Base-by-base conservation (phyloP, 2,797 vertebrate genomes). In the Acanthurus tractus region DNA sequence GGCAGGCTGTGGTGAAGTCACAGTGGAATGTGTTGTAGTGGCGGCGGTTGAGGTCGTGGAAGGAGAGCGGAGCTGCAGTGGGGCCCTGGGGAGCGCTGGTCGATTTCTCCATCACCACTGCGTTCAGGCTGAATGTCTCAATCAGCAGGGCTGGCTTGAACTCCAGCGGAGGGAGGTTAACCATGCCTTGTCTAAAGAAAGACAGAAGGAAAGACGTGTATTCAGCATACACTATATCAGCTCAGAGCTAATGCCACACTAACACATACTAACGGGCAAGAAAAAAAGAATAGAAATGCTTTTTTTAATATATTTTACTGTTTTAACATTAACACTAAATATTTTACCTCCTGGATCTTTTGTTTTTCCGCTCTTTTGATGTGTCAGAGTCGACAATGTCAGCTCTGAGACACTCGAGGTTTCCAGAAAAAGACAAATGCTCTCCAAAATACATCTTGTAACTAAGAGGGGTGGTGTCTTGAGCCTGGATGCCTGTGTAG, bases 401-500 rank as follows among this genome's bases (percentile, higher is more conserved):
- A 22, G 98, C 98, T 85, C 98, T 89, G 36, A 99, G 96, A 90
- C 98, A 98, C 87, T 99, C 97, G 20, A 99, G 89, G 66, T 97
- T 97, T 34, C 98, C 98, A n/a, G 98, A 99, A 83, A 99, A 99
- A 2, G 98, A 99, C 68, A 99, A 93, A 75, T 99, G 96, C 76
- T 99, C 98, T 69, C 98, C 98, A 2, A 99, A 99, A 89, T 99
- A 99, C 98, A 99, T 98, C 86, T 96, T 96, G 87, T 99, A 99
- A 91, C 97, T 98, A 23, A 99, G 94, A 0, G 98, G 98, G 76
- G 97, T 91, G 6, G 96, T 79, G 82, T 99, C 98, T 84, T 99
- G 98, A 4, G 98, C 95, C 89, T 99, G 98, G 90, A 99, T 98
- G 49, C 98, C 98, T 0, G 95, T 98, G 88, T 99, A 96, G 91